A percentile compares a stretch with the other conserved stretches of the same genome.
Conservation (phyloP, 2,113 vertebrate species). For the Emydura subglobosa region DNA sequence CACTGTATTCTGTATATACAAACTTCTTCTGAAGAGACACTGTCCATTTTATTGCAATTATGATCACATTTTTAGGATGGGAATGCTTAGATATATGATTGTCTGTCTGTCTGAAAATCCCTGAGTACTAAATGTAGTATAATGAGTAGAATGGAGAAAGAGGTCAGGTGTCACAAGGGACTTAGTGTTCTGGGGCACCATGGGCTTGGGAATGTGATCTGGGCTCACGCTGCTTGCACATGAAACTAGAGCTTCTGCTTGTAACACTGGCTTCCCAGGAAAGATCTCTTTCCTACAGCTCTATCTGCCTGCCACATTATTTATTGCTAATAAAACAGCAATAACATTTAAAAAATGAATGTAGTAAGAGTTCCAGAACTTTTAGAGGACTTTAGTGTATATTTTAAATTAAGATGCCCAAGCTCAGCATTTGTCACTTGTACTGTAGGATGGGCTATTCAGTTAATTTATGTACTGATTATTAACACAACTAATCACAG, state of each 20-base stretch:
- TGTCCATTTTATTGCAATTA: neutral
- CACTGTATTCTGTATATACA: neutral
- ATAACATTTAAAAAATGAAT: neutral
- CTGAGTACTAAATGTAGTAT: neutral
- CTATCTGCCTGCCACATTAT: neutral
- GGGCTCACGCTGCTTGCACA: neutral
- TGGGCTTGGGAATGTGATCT: neutral
- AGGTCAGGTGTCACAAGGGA: neutral
- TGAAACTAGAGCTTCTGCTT: neutral
- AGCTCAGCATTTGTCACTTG: neutral
- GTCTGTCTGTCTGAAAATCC: neutral
- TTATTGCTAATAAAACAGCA: conserved; percentile 15
- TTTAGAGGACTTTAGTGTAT: conserved; percentile 4
- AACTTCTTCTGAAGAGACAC: neutral
- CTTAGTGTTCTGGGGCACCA: neutral
- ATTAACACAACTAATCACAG: too few species aligned
- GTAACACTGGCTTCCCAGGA: neutral
- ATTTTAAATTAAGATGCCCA: conserved; percentile 28
- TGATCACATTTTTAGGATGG: neutral
- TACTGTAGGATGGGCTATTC: too few species aligned
- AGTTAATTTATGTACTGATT: too few species aligned
- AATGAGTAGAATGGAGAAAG: neutral
- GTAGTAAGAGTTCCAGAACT: conserved; percentile 9
- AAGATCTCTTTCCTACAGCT: neutral
- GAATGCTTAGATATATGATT: neutral